phyloP scores from a whole-genome alignment of 2,113 vertebrate genomes.

The Bambusicola thoracicus region DNA sequence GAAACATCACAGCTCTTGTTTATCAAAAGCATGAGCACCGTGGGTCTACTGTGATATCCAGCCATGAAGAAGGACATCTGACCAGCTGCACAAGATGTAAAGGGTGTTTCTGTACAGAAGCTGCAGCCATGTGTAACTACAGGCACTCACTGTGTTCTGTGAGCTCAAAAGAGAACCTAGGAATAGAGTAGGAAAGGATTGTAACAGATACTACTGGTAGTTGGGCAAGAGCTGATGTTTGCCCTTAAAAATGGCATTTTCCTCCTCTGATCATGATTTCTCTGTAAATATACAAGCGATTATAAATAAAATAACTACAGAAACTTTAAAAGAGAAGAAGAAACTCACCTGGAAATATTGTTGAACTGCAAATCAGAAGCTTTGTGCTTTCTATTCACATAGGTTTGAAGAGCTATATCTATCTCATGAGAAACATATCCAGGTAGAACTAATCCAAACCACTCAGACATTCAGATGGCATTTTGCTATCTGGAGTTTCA shows the following conservation, averaged over 20 bases:
- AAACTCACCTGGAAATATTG: background rate
- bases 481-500: background rate
- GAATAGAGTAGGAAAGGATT: background rate
- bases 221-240: background rate
- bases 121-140: accelerated
- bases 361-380: background rate
- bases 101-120: background rate
- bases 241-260: background rate
- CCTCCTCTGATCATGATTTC: background rate
- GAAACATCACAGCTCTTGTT: background rate
- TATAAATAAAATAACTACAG: background rate
- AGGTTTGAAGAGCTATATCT: background rate
- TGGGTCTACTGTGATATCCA: background rate
- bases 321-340: background rate
- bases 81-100: background rate
- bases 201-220: background rate
- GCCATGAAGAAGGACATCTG: background rate
- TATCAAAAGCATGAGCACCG: accelerated
- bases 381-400: background rate
- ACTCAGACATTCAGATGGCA: background rate
- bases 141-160: background rate
- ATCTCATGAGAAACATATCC: background rate
- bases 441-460: background rate
- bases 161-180: background rate
- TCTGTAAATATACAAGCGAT: background rate